A percentile compares a stretch with the other conserved stretches of the same genome.
Evolutionary conservation across 1,140 invertebrate species (phyloP).

Genomic region (Oryctes rhinoceros): DNA sequence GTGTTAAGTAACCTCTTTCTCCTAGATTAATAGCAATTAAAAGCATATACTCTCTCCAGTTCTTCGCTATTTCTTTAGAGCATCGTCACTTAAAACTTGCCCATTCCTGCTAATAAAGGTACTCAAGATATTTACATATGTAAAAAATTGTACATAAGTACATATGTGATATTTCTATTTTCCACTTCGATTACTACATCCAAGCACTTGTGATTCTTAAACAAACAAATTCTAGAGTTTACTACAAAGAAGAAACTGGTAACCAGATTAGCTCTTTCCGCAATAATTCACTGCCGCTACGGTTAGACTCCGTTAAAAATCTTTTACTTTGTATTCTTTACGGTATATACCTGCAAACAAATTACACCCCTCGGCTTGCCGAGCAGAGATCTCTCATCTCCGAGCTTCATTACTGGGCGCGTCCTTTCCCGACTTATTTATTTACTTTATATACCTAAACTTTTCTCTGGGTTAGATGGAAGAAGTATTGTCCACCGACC

Average conservation of each 20-base stretch:
- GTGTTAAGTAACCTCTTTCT: too few species aligned
- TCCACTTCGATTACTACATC: background rate
- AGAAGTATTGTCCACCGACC: conserved; percentile 16
- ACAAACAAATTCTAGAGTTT: background rate
- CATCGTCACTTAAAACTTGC: too few species aligned
- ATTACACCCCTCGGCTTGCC: background rate
- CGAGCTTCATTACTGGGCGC: conserved; percentile 1
- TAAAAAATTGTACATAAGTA: too few species aligned
- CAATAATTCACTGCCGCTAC: background rate
- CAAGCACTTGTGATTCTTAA: background rate
- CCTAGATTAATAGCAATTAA: too few species aligned
- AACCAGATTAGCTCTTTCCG: background rate
- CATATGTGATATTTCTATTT: too few species aligned
- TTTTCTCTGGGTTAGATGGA: background rate
- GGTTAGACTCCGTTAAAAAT: background rate
- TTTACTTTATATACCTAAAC: conserved; percentile 6
- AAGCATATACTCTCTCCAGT: too few species aligned
- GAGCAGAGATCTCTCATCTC: conserved; percentile 12
- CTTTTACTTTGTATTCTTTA: background rate
- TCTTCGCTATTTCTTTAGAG: too few species aligned
- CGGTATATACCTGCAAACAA: background rate
- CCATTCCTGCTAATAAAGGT: too few species aligned
- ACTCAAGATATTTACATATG: too few species aligned
- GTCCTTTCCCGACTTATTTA: conserved; percentile 7
- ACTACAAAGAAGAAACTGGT: background rate